These are phyloP conservation scores for Hylaeus anthracinus DNA, from an alignment of 1,140 invertebrate genomes.

Conservation along the genomic window DNA sequence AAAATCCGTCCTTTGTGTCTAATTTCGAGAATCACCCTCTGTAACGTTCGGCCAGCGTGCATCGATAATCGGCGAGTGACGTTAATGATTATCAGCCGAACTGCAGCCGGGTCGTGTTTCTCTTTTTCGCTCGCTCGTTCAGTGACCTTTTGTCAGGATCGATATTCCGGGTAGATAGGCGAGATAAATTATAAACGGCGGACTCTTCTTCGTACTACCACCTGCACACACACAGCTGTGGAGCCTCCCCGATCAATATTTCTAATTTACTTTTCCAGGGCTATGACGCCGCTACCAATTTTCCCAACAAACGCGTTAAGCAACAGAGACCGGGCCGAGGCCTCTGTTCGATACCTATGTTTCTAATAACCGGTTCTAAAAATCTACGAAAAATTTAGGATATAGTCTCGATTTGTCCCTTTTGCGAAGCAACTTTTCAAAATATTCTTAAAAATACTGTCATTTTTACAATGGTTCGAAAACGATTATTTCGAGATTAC, in stretches of 20 bases:
- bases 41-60: no score
- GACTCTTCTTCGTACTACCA: conserved; percentile 38
- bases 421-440: no score
- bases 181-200: conserved; percentile 53
- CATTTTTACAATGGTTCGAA: no score
- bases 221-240: conserved; percentile 31
- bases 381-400: no score
- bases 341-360: no score
- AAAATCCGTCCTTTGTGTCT: no score
- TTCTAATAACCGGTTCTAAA: no score
- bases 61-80: conserved; percentile 3
- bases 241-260: conserved; percentile 44
- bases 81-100: conserved; percentile 12
- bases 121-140: conserved; percentile 36
- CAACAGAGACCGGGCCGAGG: no score
- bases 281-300: background rate
- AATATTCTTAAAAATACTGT: no score
- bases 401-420: no score
- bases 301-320: background rate
- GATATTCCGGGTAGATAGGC: conserved; percentile 52
- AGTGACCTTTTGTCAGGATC: conserved; percentile 45
- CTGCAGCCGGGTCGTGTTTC: background rate
- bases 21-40: no score
- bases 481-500: no score
- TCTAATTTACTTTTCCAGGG: conserved; percentile 40